These are phyloP conservation scores for Himalopsyche japonica DNA, from an alignment of 2,888 invertebrate species.

Conservation along the genomic window DNA sequence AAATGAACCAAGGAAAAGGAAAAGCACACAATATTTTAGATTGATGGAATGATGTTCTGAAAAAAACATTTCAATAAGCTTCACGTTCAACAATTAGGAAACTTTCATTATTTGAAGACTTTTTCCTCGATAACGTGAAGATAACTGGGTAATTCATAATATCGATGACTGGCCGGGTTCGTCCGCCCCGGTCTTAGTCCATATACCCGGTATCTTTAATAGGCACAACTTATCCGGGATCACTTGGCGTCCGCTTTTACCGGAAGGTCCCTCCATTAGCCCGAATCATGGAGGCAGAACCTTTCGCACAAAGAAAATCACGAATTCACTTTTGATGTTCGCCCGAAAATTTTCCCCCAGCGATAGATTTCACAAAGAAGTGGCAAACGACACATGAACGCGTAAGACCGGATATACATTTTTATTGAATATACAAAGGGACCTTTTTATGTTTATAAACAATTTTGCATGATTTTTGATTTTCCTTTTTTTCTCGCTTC, in stretches of 20 bases:
- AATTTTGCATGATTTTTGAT: background rate
- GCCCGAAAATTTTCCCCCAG: background rate
- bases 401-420: conserved; percentile 1
- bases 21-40: too few species aligned
- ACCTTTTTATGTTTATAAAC: conserved; percentile 1
- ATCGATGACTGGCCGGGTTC: conserved; percentile 12
- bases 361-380: conserved; percentile 1
- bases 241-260: conserved; percentile 14
- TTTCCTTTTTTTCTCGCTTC: background rate
- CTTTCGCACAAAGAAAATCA: background rate
- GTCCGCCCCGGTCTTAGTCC: background rate
- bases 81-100: too few species aligned
- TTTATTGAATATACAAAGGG: background rate
- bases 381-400: conserved; percentile 1
- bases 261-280: conserved; percentile 20
- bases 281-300: conserved; percentile 5
- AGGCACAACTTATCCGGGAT: conserved; percentile 19
- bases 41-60: too few species aligned
- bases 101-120: background rate
- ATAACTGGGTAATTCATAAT: conserved; percentile 13
- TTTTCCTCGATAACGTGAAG: background rate
- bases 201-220: conserved; percentile 7
- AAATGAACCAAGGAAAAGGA: too few species aligned
- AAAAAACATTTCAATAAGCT: too few species aligned
- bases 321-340: conserved; percentile 1